phyloP scores from a whole-genome alignment of 1,140 invertebrate species.

The Anastrepha ludens region DNA sequence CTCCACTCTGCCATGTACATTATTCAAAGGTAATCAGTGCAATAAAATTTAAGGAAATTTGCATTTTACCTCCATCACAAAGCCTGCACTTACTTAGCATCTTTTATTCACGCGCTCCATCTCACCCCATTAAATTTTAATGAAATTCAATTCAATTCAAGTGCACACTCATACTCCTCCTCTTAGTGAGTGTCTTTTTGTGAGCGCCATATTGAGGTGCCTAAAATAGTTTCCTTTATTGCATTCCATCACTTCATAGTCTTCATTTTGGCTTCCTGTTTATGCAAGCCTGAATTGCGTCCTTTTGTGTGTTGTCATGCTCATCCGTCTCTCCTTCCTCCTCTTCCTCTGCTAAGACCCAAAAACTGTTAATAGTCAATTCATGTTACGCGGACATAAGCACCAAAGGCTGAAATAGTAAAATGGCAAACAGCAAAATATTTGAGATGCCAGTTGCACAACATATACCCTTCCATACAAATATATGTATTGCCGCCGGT shows the following conservation, averaged over 20 bases:
- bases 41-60: neutral
- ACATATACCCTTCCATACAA: too few relatives aligned
- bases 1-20: neutral
- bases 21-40: slow-evolving; percentile 19
- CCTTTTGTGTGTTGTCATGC: neutral
- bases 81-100: neutral
- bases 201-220: neutral
- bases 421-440: neutral
- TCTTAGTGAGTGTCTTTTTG: neutral
- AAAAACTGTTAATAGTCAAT: neutral
- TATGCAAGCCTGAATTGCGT: neutral
- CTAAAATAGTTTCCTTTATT: neutral
- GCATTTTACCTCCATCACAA: neutral
- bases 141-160: slow-evolving; percentile 12
- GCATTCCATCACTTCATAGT: neutral
- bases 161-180: neutral
- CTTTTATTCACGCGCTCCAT: neutral
- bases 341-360: too few relatives aligned
- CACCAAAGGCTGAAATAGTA: neutral
- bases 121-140: slow-evolving; percentile 15
- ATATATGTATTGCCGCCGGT: neutral
- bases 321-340: neutral
- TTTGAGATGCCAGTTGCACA: neutral
- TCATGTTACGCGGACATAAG: neutral
- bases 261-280: slow-evolving; percentile 2